Conservation (phyloP, 2,888 invertebrate genomes). For the Nomada fabriciana region DNA sequence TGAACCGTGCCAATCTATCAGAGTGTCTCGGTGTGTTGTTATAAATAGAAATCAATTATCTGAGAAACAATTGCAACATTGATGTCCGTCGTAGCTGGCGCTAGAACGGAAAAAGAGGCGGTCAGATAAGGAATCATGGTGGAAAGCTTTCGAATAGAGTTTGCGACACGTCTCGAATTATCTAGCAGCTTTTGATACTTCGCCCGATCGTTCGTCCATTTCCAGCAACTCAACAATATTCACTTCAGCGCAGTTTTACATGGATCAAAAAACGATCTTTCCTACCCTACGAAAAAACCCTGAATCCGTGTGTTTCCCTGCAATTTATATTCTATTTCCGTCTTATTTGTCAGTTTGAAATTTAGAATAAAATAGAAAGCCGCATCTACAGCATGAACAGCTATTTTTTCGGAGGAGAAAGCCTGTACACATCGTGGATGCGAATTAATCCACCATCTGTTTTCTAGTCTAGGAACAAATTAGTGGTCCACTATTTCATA, state of each 20-base stretch:
- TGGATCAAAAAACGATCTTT: too few relatives aligned
- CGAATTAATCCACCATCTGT: background rate
- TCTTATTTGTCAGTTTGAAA: too few relatives aligned
- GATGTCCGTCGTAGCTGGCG: background rate
- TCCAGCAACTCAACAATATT: background rate
- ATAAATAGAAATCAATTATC: conserved; percentile 24
- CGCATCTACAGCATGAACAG: too few relatives aligned
- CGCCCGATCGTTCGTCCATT: background rate
- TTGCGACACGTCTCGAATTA: background rate
- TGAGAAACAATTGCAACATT: conserved; percentile 2
- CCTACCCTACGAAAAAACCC: too few relatives aligned
- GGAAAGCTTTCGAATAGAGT: background rate
- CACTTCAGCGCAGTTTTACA: too few relatives aligned
- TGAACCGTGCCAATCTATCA: background rate
- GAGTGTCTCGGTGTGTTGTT: conserved; percentile 4
- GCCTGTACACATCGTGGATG: background rate
- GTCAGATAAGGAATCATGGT: background rate
- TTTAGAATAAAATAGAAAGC: too few relatives aligned
- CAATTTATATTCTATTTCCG: too few relatives aligned
- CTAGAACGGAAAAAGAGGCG: conserved; percentile 32
- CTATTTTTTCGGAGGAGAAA: too few relatives aligned
- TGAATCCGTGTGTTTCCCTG: too few relatives aligned
- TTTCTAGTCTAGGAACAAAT: background rate
- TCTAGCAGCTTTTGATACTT: conserved; percentile 18
- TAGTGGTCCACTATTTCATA: background rate